Conservation (phyloP, 1,140 invertebrate genomes). For the Ceratina australensis region DNA sequence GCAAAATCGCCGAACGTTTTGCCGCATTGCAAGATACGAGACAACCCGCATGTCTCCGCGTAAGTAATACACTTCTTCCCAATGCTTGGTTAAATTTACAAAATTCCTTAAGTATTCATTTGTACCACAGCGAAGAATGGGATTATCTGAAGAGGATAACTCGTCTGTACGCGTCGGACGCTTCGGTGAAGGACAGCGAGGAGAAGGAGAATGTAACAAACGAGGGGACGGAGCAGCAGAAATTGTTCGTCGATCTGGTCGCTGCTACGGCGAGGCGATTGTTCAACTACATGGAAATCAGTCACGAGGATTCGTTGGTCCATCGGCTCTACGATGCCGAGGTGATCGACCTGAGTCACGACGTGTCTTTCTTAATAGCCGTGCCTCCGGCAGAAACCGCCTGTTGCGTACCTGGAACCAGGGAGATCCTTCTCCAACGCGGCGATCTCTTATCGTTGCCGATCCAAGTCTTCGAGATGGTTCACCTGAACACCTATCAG, state of each 20-base stretch:
- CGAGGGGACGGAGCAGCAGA: constrained; percentile 86
- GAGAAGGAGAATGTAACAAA: constrained; percentile 79
- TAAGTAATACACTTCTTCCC: constrained; percentile 79
- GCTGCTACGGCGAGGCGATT: constrained; percentile 85
- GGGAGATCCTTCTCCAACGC: constrained; percentile 88
- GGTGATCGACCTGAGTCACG: constrained; percentile 92
- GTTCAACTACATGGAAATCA: constrained; percentile 90
- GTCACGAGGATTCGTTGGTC: constrained; percentile 82
- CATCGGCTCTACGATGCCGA: constrained; percentile 94
- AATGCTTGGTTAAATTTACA: no score
- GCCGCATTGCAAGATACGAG: constrained; percentile 94
- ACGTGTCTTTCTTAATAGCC: constrained; percentile 94
- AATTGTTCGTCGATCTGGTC: constrained; percentile 88
- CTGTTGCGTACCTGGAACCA: constrained; percentile 93
- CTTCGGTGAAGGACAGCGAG: constrained; percentile 68
- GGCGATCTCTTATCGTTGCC: constrained; percentile 91
- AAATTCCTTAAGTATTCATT: background rate
- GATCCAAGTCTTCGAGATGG: constrained; percentile 95
- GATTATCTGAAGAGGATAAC: constrained; percentile 85
- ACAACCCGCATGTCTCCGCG: constrained; percentile 97
- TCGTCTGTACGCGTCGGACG: constrained; percentile 67
- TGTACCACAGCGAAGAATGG: constrained; percentile 90
- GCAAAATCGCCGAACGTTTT: constrained; percentile 94
- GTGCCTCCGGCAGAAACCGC: constrained; percentile 94
- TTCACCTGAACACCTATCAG: constrained; percentile 95